These are phyloP conservation scores for Archegozetes longisetosus DNA, from an alignment of 1,140 invertebrate genomes.

Conservation along the genomic window DNA sequence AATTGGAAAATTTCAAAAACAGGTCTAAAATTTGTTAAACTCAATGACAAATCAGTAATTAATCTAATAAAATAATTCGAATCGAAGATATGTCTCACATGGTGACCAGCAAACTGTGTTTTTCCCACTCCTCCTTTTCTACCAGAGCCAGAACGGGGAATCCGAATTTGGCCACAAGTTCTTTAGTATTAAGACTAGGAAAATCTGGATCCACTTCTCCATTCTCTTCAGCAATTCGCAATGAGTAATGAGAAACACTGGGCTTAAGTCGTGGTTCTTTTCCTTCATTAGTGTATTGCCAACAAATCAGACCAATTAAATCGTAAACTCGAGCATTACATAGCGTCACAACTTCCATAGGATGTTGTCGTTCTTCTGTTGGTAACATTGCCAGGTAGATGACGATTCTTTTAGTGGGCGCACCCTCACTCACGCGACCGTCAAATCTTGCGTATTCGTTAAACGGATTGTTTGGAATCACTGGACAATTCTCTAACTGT, in stretches of 20 bases:
- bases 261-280: conserved; percentile 33
- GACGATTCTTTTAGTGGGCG: conserved; percentile 7
- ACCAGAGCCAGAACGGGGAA: conserved; percentile 75
- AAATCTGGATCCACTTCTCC: conserved; percentile 91
- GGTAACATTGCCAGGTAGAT: conserved; percentile 44
- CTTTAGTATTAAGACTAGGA: conserved; percentile 66
- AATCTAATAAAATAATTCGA: no score
- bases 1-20: background rate
- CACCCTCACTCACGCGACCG: conserved; percentile 36
- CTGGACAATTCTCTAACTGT: conserved; percentile 52
- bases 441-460: conserved; percentile 79
- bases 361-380: conserved; percentile 59
- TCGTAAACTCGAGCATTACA: conserved; percentile 70
- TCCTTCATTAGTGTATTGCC: conserved; percentile 37
- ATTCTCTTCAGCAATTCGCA: conserved; percentile 89
- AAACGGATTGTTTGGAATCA: conserved; percentile 62
- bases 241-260: conserved; percentile 45
- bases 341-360: conserved; percentile 59
- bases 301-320: conserved; percentile 83
- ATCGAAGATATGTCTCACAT: no score
- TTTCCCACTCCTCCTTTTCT: conserved; percentile 33
- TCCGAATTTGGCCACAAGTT: conserved; percentile 79
- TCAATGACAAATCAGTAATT: no score
- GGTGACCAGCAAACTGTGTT: conserved; percentile 24
- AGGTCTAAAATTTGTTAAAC: conserved; percentile 12